Evolutionary conservation across 2,797 vertebrate genomes (phyloP).

Genomic region (Alectoris magna): DNA sequence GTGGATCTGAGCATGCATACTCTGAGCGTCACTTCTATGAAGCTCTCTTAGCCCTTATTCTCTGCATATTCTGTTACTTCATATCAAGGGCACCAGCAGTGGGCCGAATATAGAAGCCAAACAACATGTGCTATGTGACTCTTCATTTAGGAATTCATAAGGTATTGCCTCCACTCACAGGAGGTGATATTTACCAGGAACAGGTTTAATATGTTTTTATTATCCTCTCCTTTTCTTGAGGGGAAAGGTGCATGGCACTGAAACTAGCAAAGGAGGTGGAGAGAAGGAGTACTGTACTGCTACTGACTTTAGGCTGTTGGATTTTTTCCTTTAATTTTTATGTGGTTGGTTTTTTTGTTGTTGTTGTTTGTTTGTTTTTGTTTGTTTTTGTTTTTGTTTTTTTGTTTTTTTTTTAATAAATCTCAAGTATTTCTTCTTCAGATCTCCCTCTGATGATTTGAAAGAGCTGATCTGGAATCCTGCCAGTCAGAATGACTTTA

Average conservation of each 20-base stretch:
- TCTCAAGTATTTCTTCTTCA: conserved; percentile 15
- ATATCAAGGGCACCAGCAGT: background rate
- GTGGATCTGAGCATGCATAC: background rate
- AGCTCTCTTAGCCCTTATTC: background rate
- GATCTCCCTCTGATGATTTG: background rate
- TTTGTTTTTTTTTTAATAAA: background rate
- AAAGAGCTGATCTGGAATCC: background rate
- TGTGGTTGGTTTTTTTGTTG: background rate
- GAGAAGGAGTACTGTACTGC: background rate
- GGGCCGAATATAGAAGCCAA: conserved; percentile 21
- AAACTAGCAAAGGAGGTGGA: background rate
- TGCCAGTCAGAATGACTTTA: background rate
- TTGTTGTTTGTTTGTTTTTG: background rate
- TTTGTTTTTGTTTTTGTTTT: background rate
- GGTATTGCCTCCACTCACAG: conserved; percentile 22
- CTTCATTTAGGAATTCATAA: conserved; percentile 50
- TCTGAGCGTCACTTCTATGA: background rate
- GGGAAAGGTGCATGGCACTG: background rate
- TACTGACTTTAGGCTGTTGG: background rate
- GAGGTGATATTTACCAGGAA: conserved; percentile 24
- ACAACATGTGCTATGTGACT: background rate
- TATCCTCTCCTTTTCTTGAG: background rate
- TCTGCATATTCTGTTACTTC: background rate
- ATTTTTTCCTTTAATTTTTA: background rate
- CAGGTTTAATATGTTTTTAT: conserved; percentile 3